These are phyloP conservation scores for Oncorhynchus mykiss DNA, from an alignment of 2,113 vertebrate species.

Conservation along the genomic window DNA sequence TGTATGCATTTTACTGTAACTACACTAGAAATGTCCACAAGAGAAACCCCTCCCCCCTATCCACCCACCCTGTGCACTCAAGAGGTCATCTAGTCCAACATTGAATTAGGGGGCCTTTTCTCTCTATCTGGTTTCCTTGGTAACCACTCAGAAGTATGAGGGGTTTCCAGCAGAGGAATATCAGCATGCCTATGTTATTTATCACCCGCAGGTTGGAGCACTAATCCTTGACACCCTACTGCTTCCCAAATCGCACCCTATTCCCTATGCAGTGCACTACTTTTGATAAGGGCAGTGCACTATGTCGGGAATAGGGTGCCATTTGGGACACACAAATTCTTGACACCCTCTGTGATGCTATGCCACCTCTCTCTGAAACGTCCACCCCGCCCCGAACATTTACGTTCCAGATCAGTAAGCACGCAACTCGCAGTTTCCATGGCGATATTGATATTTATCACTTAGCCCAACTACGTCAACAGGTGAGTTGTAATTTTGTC, in stretches of 20 bases:
- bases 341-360: slow-evolving; percentile 54
- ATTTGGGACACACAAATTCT: slow-evolving; percentile 58
- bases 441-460: slow-evolving; percentile 61
- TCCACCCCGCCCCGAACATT: slow-evolving; percentile 6
- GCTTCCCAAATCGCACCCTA: neutral
- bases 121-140: slow-evolving; percentile 9
- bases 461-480: slow-evolving; percentile 42
- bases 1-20: neutral
- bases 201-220: neutral
- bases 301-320: slow-evolving; percentile 13
- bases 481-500: slow-evolving; percentile 60
- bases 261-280: too few relatives aligned
- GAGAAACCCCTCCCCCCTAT: neutral
- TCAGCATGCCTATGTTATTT: slow-evolving; percentile 1
- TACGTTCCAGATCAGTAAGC: slow-evolving; percentile 9
- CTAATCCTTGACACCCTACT: neutral
- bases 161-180: slow-evolving; percentile 2
- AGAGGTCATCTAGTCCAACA: slow-evolving; percentile 2
- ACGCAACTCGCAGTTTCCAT: slow-evolving; percentile 54
- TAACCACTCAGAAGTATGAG: slow-evolving; percentile 9
- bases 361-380: slow-evolving; percentile 49
- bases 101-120: slow-evolving; percentile 2
- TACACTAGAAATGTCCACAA: neutral
- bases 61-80: neutral
- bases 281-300: too few relatives aligned